A percentile compares a stretch with the other conserved stretches of the same genome.
Conservation (phyloP, 2,797 vertebrate species). For the Brotula barbata region DNA sequence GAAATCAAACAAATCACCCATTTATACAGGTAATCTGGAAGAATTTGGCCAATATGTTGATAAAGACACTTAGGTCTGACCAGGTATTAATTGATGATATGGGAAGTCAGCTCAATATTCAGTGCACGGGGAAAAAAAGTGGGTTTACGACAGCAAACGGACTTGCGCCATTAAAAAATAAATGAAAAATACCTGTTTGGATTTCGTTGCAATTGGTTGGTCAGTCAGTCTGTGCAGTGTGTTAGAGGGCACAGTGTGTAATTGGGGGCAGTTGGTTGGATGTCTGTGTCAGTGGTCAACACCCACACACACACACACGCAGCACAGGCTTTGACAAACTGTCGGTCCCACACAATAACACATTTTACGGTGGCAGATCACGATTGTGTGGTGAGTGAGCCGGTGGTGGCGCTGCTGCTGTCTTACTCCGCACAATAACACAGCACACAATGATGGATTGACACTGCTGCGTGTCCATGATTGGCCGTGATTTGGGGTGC, state of each 20-base stretch:
- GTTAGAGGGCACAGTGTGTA: conserved; percentile 42
- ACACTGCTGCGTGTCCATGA: too few relatives aligned
- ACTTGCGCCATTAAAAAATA: conserved; percentile 14
- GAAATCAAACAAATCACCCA: conserved; percentile 34
- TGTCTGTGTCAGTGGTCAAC: conserved; percentile 23
- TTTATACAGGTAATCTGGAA: conserved; percentile 40
- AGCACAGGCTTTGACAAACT: conserved; percentile 7
- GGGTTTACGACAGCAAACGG: conserved; percentile 19
- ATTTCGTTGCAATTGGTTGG: conserved; percentile 26
- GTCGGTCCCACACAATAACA: conserved; percentile 30
- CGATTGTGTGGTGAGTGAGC: conserved; percentile 32
- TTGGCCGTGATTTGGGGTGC: too few relatives aligned
- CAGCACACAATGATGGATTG: not conserved
- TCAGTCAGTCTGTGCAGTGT: conserved; percentile 25
- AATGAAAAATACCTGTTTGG: conserved; percentile 42
- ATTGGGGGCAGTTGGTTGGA: conserved; percentile 50
- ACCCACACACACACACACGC: conserved; percentile 4
- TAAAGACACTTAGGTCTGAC: conserved; percentile 41
- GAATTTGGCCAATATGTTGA: conserved; percentile 52
- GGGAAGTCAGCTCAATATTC: conserved; percentile 54
- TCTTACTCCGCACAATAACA: not conserved
- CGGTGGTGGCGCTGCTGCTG: conserved; percentile 2
- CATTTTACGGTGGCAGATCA: conserved; percentile 38
- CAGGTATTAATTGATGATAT: conserved; percentile 71
- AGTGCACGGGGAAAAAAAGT: conserved; percentile 28